phyloP scores from a whole-genome alignment of 2,797 vertebrate species.

The Sardinella longiceps region DNA sequence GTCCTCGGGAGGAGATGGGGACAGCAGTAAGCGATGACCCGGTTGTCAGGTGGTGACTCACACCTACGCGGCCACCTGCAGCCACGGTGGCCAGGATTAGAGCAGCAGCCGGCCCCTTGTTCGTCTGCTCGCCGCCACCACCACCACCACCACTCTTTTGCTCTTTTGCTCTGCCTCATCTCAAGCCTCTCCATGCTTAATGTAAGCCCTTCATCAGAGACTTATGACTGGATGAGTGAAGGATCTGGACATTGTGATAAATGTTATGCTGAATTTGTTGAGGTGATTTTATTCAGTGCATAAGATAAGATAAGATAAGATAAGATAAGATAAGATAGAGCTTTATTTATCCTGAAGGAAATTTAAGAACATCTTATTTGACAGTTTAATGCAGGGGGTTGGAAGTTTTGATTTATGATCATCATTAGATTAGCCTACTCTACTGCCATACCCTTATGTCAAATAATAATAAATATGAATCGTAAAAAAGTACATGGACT shows the following conservation, averaged over 20 bases:
- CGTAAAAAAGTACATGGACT: too few relatives aligned
- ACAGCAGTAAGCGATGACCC: constrained; percentile 15
- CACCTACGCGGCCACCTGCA: constrained; percentile 19
- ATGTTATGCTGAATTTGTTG: background rate
- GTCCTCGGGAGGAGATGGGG: constrained; percentile 22
- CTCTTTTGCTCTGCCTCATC: background rate
- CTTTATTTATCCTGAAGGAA: too few relatives aligned
- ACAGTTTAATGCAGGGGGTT: background rate
- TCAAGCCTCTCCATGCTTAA: background rate
- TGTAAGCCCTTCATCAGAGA: background rate
- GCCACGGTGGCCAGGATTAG: background rate
- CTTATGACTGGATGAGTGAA: background rate
- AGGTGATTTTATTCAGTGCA: background rate
- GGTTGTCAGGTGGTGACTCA: constrained; percentile 12
- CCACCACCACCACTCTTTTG: too few relatives aligned
- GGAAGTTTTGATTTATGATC: too few relatives aligned
- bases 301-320: too few relatives aligned
- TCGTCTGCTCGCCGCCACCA: too few relatives aligned
- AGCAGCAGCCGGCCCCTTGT: background rate
- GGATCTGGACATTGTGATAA: background rate
- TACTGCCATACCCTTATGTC: too few relatives aligned
- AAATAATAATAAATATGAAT: too few relatives aligned
- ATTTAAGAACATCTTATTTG: background rate
- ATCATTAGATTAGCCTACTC: too few relatives aligned
- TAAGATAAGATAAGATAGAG: too few relatives aligned